These are phyloP conservation scores for Scytalopus superciliaris DNA, from an alignment of 2,113 vertebrate genomes.

Conservation along the genomic window DNA sequence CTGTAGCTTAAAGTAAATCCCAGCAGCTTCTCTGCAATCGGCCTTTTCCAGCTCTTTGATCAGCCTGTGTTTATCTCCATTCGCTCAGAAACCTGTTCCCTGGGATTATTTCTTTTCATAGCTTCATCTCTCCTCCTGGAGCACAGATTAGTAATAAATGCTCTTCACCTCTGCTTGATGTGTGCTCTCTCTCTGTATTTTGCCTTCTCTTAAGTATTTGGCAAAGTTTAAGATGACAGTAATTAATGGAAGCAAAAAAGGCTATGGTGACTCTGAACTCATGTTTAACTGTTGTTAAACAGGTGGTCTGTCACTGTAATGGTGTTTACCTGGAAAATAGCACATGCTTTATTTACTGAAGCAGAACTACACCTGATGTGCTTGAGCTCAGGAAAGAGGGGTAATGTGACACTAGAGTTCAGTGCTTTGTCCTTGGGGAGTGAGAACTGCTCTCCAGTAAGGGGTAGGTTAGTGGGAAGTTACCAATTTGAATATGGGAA, in stretches of 20 bases:
- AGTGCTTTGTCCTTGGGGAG: background rate
- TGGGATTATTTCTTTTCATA: slow-evolving; percentile 16
- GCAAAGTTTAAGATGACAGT: background rate
- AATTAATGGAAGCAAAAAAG: background rate
- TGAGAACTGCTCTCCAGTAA: background rate
- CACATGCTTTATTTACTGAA: background rate
- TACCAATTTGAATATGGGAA: background rate
- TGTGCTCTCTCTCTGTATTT: background rate
- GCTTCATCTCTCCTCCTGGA: background rate
- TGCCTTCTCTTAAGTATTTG: background rate
- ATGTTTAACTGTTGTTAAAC: background rate
- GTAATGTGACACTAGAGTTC: background rate
- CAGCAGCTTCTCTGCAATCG: background rate
- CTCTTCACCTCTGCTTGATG: background rate
- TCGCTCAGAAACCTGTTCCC: background rate
- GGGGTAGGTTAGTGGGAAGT: background rate
- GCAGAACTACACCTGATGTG: background rate
- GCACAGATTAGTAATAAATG: background rate
- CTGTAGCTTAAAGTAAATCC: background rate
- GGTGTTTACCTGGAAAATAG: background rate
- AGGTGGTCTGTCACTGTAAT: background rate
- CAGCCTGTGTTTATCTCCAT: background rate
- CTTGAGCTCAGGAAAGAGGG: background rate
- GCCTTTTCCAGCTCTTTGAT: slow-evolving; percentile 4
- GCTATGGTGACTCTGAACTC: background rate